Base-by-base conservation (phyloP, 2,113 vertebrate species). In the Ptychochromis oligacanthus region DNA sequence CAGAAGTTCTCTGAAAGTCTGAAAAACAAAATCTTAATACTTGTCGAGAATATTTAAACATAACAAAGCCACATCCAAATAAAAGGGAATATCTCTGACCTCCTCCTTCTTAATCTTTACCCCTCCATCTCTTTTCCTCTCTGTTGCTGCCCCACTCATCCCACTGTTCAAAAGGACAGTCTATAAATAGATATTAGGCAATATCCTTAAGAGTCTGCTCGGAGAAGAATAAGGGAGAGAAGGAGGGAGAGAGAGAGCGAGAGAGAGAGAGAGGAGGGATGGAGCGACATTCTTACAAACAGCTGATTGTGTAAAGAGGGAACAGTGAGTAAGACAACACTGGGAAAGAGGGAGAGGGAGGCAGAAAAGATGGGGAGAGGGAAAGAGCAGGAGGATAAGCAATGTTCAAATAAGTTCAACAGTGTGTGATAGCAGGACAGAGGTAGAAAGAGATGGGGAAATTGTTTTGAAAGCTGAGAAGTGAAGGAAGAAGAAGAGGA, bases 101-200 rank as follows among this genome's bases (percentile, higher is more conserved):
- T 82, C 65, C 72, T 75, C 43, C 24, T 78, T 67, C 57, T 52
- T 75, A 60, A 81, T 87, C 86, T 79, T 65, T 52, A 83, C 67
- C 76, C 80, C 40, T 79, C 78, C 64, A 87, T 78, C 81, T 78
- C 64, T 72, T 79, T 64, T 70, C 65, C 79, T 80, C 81, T 64
- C 24, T n/a, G 84, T 79, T 76, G 77, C 87, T 84, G 84, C 85
- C 83, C 85, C 84, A 75, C 65, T 87, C 90, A 91, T 92, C 90
- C 90, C 91, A 91, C 84, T 90, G 87, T 84, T 90, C 78, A 72
- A 92, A 92, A 91, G 86, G 85, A 91, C 88, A 79, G 62, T 65
- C 90, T 94, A 94, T 93, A 92, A 92, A 94, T 94, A 94, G 91
- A 89, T 93, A 92, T 93, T 91, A 91, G 88, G 90, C 89, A 92